Evolutionary conservation across 2,888 invertebrate species (phyloP).

Genomic region (Drosophila subsilvestris): DNA sequence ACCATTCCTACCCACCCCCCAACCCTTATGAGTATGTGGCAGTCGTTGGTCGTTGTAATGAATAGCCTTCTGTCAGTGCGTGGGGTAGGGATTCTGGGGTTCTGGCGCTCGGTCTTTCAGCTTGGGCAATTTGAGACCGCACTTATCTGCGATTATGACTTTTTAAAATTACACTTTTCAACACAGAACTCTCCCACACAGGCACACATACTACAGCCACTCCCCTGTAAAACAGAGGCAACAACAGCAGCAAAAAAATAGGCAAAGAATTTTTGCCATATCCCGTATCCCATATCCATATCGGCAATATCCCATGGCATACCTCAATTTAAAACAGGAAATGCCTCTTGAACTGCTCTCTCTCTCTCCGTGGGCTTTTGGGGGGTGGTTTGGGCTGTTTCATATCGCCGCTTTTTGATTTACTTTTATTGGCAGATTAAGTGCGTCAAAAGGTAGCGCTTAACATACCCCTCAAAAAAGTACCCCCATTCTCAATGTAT

Average conservation of each 20-base stretch:
- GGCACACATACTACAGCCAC: constrained; percentile 55
- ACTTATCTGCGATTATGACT: constrained; percentile 83
- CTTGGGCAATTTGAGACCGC: constrained; percentile 77
- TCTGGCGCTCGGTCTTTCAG: constrained; percentile 1
- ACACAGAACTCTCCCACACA: constrained; percentile 34
- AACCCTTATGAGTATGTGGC: constrained; percentile 8
- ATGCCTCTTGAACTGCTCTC: constrained; percentile 74
- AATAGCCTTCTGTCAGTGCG: constrained; percentile 67
- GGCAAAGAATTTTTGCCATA: constrained; percentile 59
- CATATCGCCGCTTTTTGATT: constrained; percentile 69
- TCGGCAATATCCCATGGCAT: constrained; percentile 57
- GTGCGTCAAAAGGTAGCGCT: constrained; percentile 75
- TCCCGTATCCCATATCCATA: constrained; percentile 60
- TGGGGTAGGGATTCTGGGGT: constrained; percentile 27
- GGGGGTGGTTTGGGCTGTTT: constrained; percentile 54
- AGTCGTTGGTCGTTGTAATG: constrained; percentile 73
- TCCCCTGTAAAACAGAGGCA: constrained; percentile 53
- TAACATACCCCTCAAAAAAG: constrained; percentile 42
- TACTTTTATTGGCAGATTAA: constrained; percentile 82
- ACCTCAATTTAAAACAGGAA: constrained; percentile 83
- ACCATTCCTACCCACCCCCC: background rate
- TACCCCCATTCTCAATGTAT: constrained; percentile 18
- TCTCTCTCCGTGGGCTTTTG: constrained; percentile 44
- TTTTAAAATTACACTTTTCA: constrained; percentile 80
- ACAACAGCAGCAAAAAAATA: constrained; percentile 39